These are phyloP conservation scores for Tenthredo notha DNA, from an alignment of 2,888 invertebrate species.

Conservation along the genomic window DNA sequence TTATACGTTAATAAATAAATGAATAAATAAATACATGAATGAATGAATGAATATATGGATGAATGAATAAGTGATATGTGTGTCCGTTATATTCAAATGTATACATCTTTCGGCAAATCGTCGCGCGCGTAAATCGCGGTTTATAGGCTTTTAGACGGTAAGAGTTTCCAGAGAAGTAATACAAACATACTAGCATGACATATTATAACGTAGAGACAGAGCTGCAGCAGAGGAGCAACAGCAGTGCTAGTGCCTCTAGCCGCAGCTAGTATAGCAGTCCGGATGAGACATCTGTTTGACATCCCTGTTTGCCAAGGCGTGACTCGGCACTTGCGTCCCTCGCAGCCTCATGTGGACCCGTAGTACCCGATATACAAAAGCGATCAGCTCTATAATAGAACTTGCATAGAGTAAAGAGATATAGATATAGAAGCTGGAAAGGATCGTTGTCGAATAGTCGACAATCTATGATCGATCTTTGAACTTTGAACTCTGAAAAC, in stretches of 20 bases:
- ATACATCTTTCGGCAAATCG: not conserved
- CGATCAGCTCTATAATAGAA: conserved; percentile 61
- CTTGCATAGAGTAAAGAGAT: conserved; percentile 9
- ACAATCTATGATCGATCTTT: conserved; percentile 73
- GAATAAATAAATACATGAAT: not conserved
- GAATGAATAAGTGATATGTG: not conserved
- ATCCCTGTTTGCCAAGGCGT: conserved; percentile 78
- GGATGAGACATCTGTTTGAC: conserved; percentile 77
- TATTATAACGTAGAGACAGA: conserved; percentile 8
- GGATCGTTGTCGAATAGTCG: conserved; percentile 53
- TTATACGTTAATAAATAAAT: conserved; percentile 5
- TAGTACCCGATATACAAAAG: conserved; percentile 66
- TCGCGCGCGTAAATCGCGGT: not conserved
- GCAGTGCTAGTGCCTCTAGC: not conserved
- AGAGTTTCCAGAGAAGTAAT: conserved; percentile 13
- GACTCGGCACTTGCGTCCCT: conserved; percentile 77
- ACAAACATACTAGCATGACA: not conserved
- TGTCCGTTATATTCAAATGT: not conserved
- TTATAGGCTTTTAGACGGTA: not conserved
- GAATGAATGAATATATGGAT: not conserved
- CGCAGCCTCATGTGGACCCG: not conserved
- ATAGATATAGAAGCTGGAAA: conserved; percentile 4
- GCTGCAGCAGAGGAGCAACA: not conserved
- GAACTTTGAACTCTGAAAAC: conserved; percentile 60
- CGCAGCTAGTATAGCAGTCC: conserved; percentile 24